Evolutionary conservation across 35 echinoderm and acorn worm genomes (phyloP).

Genomic region (Ophioderma brevispina): DNA sequence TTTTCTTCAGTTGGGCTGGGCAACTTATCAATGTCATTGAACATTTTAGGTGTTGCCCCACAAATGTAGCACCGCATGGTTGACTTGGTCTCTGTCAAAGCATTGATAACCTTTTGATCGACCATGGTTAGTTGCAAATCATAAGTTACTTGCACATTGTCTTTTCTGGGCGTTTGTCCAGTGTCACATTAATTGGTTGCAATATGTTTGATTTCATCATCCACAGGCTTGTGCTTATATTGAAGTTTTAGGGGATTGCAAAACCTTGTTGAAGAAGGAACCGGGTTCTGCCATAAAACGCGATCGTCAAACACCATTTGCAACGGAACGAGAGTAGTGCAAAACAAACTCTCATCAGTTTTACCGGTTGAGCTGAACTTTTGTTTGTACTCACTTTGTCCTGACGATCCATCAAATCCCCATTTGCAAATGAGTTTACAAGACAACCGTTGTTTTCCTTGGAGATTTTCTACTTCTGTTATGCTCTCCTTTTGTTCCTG

Average conservation of each 20-base stretch:
- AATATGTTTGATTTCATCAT: slow-evolving; percentile 27
- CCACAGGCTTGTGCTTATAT: background rate
- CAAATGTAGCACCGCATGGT: slow-evolving; percentile 69
- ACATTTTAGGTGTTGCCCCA: slow-evolving; percentile 40
- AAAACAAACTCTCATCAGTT: slow-evolving; percentile 35
- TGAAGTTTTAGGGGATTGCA: slow-evolving; percentile 41
- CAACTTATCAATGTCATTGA: slow-evolving; percentile 34
- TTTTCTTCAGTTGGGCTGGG: slow-evolving; percentile 9
- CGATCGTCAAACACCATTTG: slow-evolving; percentile 37
- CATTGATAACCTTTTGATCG: slow-evolving; percentile 61
- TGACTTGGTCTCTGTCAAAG: slow-evolving; percentile 52
- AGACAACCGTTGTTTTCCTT: slow-evolving; percentile 14
- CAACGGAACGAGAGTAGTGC: slow-evolving; percentile 59
- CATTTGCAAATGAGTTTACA: slow-evolving; percentile 52
- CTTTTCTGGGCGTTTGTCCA: slow-evolving; percentile 37
- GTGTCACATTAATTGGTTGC: slow-evolving; percentile 33
- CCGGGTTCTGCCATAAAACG: slow-evolving; percentile 45
- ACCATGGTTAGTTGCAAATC: slow-evolving; percentile 62
- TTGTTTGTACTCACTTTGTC: slow-evolving; percentile 61
- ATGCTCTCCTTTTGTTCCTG: slow-evolving; percentile 39
- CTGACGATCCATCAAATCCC: slow-evolving; percentile 58
- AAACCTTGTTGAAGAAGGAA: slow-evolving; percentile 46
- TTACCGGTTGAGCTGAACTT: slow-evolving; percentile 33
- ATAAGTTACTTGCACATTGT: slow-evolving; percentile 37
- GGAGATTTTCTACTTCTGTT: slow-evolving; percentile 31